Evolutionary conservation across 2,113 vertebrate genomes (phyloP).

Genomic region (Calyptomena viridis): DNA sequence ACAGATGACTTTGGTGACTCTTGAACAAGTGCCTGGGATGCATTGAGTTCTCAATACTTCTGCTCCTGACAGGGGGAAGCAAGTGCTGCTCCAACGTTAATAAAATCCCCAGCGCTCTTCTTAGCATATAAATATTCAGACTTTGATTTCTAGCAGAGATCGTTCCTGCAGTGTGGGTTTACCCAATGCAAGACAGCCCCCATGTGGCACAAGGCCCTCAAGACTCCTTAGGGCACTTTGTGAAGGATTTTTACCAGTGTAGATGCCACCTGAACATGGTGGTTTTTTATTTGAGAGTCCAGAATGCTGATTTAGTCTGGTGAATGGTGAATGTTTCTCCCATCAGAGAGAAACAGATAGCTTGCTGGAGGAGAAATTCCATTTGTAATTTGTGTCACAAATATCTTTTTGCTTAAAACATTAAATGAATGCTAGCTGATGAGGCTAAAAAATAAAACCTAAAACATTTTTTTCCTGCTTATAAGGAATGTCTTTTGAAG

Average conservation of each 20-base stretch:
- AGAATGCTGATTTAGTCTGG: accelerated
- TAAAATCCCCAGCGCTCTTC: not conserved
- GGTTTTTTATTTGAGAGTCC: not conserved
- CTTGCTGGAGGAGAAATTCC: not conserved
- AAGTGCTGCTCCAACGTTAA: not conserved
- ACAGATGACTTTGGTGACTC: no score
- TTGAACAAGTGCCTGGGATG: not conserved
- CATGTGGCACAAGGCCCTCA: not conserved
- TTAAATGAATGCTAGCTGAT: not conserved
- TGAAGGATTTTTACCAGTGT: not conserved
- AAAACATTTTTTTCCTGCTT: not conserved
- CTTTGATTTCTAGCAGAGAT: not conserved
- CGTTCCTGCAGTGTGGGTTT: not conserved
- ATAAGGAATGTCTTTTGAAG: not conserved
- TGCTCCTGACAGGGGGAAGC: not conserved
- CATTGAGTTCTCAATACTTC: not conserved
- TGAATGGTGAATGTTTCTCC: not conserved
- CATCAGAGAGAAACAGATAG: not conserved
- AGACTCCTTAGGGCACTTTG: accelerated
- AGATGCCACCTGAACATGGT: not conserved
- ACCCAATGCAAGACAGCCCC: not conserved
- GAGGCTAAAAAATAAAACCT: not conserved
- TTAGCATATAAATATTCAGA: not conserved
- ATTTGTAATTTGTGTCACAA: not conserved
- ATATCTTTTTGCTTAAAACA: not conserved